A percentile compares a stretch with the other conserved stretches of the same genome.
phyloP scores from a whole-genome alignment of 2,113 vertebrate genomes.

The Procavia capensis region DNA sequence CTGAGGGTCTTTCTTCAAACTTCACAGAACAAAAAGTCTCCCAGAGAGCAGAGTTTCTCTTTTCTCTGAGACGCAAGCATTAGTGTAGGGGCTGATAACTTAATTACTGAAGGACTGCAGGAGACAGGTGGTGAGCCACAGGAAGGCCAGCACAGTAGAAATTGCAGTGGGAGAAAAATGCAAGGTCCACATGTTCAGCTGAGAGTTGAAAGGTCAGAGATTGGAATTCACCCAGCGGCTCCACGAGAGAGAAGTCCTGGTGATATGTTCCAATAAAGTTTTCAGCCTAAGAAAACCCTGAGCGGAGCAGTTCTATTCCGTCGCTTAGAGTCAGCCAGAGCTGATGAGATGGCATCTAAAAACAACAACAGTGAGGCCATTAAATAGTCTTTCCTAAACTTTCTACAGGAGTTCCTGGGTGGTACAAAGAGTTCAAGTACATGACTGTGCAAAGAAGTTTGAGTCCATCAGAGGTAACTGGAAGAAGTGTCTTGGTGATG shows the following conservation, averaged over 20 bases:
- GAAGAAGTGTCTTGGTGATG: not conserved
- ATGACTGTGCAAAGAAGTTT: not conserved
- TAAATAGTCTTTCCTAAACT: not conserved
- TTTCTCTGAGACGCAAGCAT: not conserved
- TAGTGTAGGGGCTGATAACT: not conserved
- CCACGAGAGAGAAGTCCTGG: not conserved
- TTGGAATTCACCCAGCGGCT: not conserved
- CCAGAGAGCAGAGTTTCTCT: not conserved
- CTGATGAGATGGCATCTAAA: not conserved
- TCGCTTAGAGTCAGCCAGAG: not conserved
- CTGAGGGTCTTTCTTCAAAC: not conserved
- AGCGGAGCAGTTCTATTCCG: not conserved
- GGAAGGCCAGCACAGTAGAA: not conserved
- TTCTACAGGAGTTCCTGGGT: not conserved
- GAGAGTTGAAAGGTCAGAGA: not conserved
- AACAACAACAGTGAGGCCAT: not conserved
- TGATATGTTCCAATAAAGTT: not conserved
- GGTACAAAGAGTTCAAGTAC: not conserved
- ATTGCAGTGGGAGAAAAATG: not conserved
- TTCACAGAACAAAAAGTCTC: not conserved
- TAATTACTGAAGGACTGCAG: conserved; percentile 14
- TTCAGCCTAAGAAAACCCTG: not conserved
- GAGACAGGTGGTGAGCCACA: conserved; percentile 12
- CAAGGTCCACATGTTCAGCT: not conserved
- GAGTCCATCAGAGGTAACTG: not conserved